Evolutionary conservation across 1,140 invertebrate species (phyloP), one percentile per base, ranked within the genome.

Genomic region (Diorhabda elongata): DNA sequence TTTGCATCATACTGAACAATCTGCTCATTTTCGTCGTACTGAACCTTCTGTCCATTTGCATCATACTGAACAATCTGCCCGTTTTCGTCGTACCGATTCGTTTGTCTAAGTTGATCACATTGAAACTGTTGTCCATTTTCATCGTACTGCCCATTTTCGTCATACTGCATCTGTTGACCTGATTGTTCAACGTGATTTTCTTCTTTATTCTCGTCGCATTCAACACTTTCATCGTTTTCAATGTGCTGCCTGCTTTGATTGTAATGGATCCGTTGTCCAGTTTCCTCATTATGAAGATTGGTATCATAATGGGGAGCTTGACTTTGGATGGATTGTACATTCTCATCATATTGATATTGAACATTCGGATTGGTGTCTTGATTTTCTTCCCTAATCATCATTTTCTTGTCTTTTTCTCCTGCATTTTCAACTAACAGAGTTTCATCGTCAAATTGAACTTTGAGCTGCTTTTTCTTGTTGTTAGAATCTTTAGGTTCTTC

Each of bases 111-210:
- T 9, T 60, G 8, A 42, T 60, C 11, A 5, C 26, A 60, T 26
- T 2, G 58, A 60, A 58, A 26, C 7, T 11, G 42, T 58, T 72
- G 72, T 11, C 68, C 71, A 58, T 71, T 66, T 66, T 71, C 59
- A 60, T 73, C 69, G 44, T 74, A 73, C 58, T 74, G 74, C 2
- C 72, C 75, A 44, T 71, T 72, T 66, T 77, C 70, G 58, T 77
- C 76, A 47, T 78, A 78, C 63, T 71, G 66, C 45, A 61, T 61
- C 45, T 72, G 66, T 5, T 67, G 26, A 8, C 67, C 64, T 43
- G 67, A 70, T 58, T 67, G 56, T 66, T 68, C 4, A 57, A 67
- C 41, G 26, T 11, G 61, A 59, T 69, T 60, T 1, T 61, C 68
- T 63, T 61, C 62, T 57, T 72, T 58, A 64, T 67, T 61, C 47